Base-by-base conservation (phyloP, 2,888 invertebrate species). In the Macropis europaea region DNA sequence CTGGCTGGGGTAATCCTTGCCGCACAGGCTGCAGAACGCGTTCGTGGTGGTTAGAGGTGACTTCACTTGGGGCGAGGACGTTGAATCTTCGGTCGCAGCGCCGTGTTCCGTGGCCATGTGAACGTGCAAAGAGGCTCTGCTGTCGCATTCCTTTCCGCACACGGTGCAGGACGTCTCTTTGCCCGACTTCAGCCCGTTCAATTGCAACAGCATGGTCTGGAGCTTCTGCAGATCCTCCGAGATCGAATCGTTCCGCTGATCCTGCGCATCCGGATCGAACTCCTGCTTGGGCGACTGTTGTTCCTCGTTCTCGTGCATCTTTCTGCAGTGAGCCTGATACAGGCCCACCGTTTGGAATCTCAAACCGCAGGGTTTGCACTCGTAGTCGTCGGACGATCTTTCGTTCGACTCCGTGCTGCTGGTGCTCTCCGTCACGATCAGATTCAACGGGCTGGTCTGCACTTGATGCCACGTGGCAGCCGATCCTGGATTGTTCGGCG, bases 161-260 rank as follows among this genome's bases (percentile, higher is more conserved):
- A 95, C 90, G 61, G 92, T 93, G 86, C 96, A 96, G 19, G 91
- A 90, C 22, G 92, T 87, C 3, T 90, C 90, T n/a, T 82, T 82
- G 69, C 91, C 91, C 0, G 92, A 93, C 79, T 95, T 95, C 47
- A 96, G 90, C 79, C 95, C 96, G 90, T 96, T 98, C 84, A 97
- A 91, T 90, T 96, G 97, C 83, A 95, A 93, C 84, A 96, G 96
- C 97, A 97, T 98, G 17, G 96, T 96, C 90, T 97, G 97, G 62
- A 97, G 90, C 88, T 97, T 97, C 76, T 96, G 95, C 11, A 97
- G 91, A 89, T 97, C 97, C 88, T 97, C 96, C 79, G 95, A 96
- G 54, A 96, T 95, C 1, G 94, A 92, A 73, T 92, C 93, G 77
- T 90, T 91, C 71, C 91, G 90, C 82, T 90, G 91, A 78, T 91